Evolutionary conservation across 2,113 vertebrate genomes (phyloP), one percentile per base, ranked within the genome.

Genomic region (Nerophis ophidion): DNA sequence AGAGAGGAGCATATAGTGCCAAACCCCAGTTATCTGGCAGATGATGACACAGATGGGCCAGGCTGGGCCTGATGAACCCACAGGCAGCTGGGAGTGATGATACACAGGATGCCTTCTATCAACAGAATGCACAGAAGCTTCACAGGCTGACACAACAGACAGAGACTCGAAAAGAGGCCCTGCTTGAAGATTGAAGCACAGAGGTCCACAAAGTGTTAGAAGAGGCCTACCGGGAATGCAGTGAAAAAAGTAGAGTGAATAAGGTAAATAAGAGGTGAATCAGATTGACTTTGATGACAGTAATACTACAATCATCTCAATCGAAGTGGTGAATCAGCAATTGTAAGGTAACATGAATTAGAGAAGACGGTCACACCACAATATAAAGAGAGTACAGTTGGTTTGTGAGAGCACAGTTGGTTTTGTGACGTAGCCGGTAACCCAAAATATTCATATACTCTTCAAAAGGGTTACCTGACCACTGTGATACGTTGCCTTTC

Each of bases 41-140:
- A 70, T 58, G 77, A 87, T 89, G 87, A 89, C 86, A 90, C 88
- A 90, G 88, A 89, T 88, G 88, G 85, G 84, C 79, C 77, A 72
- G 76, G 70, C 82, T 72, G 82, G 83, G 81, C 78, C 83, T 81
- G 84, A 83, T 86, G 83, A 88, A 84, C 81, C 83, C 82, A 81
- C 75, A 72, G 86, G 85, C 86, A 87, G 86, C 86, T 87, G 83
- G 77, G 77, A 78, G 81, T 77, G 81, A 83, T 80, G 82, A 85
- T 81, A 80, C 85, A 83, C 82, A 83, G 79, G 86, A 82, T 80
- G 87, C 84, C 86, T 84, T 78, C 78, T 76, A 85, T 86, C 85
- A 84, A 86, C 82, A 84, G 84, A 85, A 83, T 78, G 81, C 80
- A 51, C 82, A 81, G 79, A 80, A 73, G 79, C 85, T 76, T 77